phyloP scores from a whole-genome alignment of 2,888 invertebrate species.

The Lepetodrilus schrolli region DNA sequence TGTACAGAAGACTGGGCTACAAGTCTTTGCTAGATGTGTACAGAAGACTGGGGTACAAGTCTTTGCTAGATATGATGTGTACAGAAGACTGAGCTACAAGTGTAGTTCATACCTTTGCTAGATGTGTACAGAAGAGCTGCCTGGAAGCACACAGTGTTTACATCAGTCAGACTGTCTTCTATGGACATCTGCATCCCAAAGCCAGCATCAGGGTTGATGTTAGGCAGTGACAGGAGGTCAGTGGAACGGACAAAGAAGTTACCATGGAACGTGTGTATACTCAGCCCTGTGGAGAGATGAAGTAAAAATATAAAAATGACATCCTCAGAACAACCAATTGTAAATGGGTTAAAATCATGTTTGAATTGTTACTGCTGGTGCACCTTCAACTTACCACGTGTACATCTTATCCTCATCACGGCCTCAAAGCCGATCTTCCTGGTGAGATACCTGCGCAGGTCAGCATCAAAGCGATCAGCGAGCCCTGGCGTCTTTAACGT shows the following conservation, averaged over 20 bases:
- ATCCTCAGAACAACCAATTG: neutral
- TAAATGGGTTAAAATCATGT: neutral
- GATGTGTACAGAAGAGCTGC: conserved; percentile 97
- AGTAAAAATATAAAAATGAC: neutral
- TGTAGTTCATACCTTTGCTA: conserved; percentile 86
- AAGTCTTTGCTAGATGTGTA: no score
- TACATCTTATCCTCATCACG: conserved; percentile 96
- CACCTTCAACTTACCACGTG: conserved; percentile 81
- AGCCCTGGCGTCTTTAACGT: conserved; percentile 82
- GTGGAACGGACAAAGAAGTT: conserved; percentile 99
- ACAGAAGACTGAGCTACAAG: no score
- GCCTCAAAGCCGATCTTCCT: conserved; percentile 99
- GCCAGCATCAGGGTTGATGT: conserved; percentile 97
- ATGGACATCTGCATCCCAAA: conserved; percentile 98
- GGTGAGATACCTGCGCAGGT: conserved; percentile 90
- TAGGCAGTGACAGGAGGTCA: conserved; percentile 94
- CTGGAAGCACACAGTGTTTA: conserved; percentile 89
- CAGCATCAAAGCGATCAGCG: conserved; percentile 84
- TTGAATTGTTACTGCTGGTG: neutral
- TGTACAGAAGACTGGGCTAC: no score
- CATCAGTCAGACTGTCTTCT: conserved; percentile 82
- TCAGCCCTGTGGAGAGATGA: conserved; percentile 82
- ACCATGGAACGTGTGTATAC: conserved; percentile 98
- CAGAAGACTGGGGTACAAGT: no score
- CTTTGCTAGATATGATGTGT: no score